These are phyloP conservation scores for Paramormyrops kingsleyae DNA, from an alignment of 2,113 vertebrate genomes.

Conservation along the genomic window DNA sequence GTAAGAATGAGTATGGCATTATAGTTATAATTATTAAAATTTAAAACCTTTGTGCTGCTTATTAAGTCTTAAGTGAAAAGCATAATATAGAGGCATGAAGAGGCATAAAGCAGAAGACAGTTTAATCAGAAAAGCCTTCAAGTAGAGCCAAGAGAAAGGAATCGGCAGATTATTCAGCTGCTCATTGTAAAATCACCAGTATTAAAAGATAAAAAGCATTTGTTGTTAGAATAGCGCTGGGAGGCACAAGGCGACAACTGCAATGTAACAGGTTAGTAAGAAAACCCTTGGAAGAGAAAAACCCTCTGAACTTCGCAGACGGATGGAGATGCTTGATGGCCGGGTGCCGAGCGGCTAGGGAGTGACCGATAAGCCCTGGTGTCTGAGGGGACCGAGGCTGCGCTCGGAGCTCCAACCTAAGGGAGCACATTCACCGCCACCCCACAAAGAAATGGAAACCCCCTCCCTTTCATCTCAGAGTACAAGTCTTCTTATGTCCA, in stretches of 20 bases:
- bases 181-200: constrained; percentile 9
- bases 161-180: background rate
- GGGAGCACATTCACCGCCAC: background rate
- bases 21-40: background rate
- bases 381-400: background rate
- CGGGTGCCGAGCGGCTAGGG: background rate
- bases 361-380: background rate
- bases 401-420: background rate
- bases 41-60: background rate
- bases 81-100: background rate
- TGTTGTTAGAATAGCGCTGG: constrained; percentile 5
- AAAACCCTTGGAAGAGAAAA: background rate
- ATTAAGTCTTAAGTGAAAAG: background rate
- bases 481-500: background rate
- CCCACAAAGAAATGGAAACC: background rate
- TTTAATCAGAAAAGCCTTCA: constrained; percentile 7
- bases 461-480: background rate
- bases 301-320: constrained; percentile 36
- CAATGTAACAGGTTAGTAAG: constrained; percentile 29
- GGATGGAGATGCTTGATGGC: background rate
- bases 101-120: background rate
- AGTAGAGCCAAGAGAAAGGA: background rate
- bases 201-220: constrained; percentile 9
- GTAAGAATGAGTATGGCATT: background rate
- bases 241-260: background rate